Percentiles rank a stretch among this genome's conserved stretches.
phyloP scores from a whole-genome alignment of 2,888 invertebrate genomes.

The Tortrix viridana region DNA sequence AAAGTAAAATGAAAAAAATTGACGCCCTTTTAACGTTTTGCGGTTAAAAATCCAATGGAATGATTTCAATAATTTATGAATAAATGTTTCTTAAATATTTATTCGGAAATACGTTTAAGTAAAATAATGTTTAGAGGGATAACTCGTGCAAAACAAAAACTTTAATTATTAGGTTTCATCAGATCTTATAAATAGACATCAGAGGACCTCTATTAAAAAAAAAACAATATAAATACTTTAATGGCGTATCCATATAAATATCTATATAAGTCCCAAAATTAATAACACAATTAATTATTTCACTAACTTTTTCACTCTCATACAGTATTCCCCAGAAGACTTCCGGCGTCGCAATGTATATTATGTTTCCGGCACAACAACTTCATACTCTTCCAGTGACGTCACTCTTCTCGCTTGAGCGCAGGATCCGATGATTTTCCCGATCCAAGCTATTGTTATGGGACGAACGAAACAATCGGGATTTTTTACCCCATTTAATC shows the following conservation, averaged over 20 bases:
- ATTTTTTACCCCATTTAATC: conserved; percentile 63
- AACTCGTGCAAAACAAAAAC: too few relatives aligned
- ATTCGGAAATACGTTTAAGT: too few relatives aligned
- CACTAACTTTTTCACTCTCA: conserved; percentile 9
- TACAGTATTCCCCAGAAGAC: conserved; percentile 8
- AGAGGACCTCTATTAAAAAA: too few relatives aligned
- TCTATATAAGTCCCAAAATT: not conserved
- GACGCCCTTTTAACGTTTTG: conserved; percentile 2
- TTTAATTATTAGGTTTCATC: too few relatives aligned
- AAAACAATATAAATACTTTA: too few relatives aligned
- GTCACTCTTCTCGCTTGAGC: conserved; percentile 75
- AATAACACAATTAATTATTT: conserved; percentile 5
- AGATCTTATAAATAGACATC: too few relatives aligned
- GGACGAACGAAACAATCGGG: conserved; percentile 60
- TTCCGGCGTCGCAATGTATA: conserved; percentile 12
- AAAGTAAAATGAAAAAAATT: conserved; percentile 17
- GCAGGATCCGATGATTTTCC: conserved; percentile 72
- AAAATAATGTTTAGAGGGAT: too few relatives aligned
- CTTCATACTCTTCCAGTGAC: conserved; percentile 59
- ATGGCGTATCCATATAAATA: too few relatives aligned
- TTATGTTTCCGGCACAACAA: conserved; percentile 61
- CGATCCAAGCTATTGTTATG: conserved; percentile 73
- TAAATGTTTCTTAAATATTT: too few relatives aligned
- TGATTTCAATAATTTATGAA: too few relatives aligned
- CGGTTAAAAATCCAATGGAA: not conserved